Base-by-base conservation (phyloP, 2,888 invertebrate species). In the Xylocampa areola region DNA sequence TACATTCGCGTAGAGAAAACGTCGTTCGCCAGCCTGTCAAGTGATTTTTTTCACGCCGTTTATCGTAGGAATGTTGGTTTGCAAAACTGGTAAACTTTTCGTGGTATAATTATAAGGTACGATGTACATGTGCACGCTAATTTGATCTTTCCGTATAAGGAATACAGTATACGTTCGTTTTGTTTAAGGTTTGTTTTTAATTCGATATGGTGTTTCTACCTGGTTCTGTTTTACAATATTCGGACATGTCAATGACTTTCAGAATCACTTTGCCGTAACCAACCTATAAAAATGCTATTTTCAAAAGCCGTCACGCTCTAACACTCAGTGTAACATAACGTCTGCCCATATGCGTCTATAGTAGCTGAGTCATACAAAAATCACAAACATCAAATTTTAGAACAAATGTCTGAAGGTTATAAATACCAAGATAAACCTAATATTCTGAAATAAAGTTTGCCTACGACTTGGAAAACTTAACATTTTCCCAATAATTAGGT, bases 1-100 rank as follows among this genome's bases (percentile, higher is more conserved):
- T 61, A 60, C 76, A 73, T 76, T 76, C 69, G 54, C 49, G 43
- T 41, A 69, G 74, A 76, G 76, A 73, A 76, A 76, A 69, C 76
- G 76, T 66, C 61, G 62, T 68, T 72, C 65, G 62, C 76, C 76
- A 66, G 64, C 48, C 59, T 50, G 68, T 63, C 63, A 50, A 66
- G 62, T 54, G 51, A 37, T 67, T 69, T 70, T 68, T 72, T 71
- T 59, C 58, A 60, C 45, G 57, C 39, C 48, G 51, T 61, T 64
- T 68, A 66, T 49, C 60, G 41, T 47, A 62, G 45, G 70, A 73
- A 76, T 69, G 70, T 66, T 63, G 61, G 53, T 68, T 73, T 49
- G 45, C 47, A 16, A 59, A 61, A 68, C 53, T 70, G 72, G 58
- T 54, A 54, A 66, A 45, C 21, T 33, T 53, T 63, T 47, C 23